Evolutionary conservation across 2,888 invertebrate species (phyloP), one percentile per base, ranked within the genome.

Genomic region (Tetrapedia diversipes): DNA sequence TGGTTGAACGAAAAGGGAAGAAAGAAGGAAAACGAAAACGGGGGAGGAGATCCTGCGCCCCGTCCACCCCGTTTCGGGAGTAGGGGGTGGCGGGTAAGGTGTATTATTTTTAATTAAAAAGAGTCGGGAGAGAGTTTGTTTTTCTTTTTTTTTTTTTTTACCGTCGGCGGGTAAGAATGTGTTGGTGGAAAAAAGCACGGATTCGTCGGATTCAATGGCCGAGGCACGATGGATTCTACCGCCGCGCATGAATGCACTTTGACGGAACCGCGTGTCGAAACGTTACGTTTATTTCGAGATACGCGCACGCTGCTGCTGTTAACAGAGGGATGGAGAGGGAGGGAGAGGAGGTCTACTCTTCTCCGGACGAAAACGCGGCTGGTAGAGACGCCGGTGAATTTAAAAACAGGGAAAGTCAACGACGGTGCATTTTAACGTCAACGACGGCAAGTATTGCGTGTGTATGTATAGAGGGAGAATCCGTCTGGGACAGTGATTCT

Each of bases 201-300:
- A 78, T 78, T 79, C 68, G 47, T 79, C 68, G 47, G 24, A 78
- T 78, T 72, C 57, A 77, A 77, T 72, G 67, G 71, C 77, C n/a
- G 66, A 14, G 63, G 63, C 39, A 72, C 41, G 77, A 79, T 79
- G 79, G 72, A 79, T 77, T 77, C 73, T 51, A 65, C 61, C 72
- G 67, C 54, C 74, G 77, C 82, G 53, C 70, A 70, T 75, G 71
- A 82, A 75, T 77, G 77, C 74, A 77, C 77, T 77, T 72, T 82
- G 74, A 66, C 68, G 66, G 59, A 64, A 77, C 67, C n/a, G 77
- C 73, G 73, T 63, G 73, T 77, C 70, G 81, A 70, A 77, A 66
- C 66, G 77, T 65, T 77, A 77, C 77, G 59, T 80, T 80, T 80
- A 73, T 83, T 79, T 77, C 66, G 72, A 37, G 72, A 60, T 59